Percentiles rank a stretch among this genome's conserved stretches.
phyloP scores from a whole-genome alignment of 2,888 invertebrate genomes.

The Drosophila paramelanica region DNA sequence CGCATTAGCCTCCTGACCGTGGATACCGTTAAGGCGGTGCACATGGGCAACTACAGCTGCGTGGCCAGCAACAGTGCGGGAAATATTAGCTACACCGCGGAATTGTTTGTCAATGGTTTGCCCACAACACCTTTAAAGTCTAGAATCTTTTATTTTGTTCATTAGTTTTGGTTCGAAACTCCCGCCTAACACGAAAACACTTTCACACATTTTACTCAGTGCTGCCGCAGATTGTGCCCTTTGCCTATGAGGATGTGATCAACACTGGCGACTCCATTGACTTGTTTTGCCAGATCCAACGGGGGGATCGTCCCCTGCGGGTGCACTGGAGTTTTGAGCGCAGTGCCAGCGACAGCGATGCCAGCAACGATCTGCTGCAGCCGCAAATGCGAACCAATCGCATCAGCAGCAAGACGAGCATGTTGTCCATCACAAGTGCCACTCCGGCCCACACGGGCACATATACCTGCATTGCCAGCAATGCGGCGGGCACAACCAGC shows the following conservation, averaged over 20 bases:
- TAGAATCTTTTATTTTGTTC: slow-evolving; percentile 24
- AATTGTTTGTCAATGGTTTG: slow-evolving; percentile 88
- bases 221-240: slow-evolving; percentile 91
- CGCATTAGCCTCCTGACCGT: slow-evolving; percentile 89
- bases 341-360: slow-evolving; percentile 60
- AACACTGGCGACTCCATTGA: slow-evolving; percentile 90
- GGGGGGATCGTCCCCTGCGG: slow-evolving; percentile 89
- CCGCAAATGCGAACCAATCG: slow-evolving; percentile 86
- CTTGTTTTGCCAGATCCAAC: slow-evolving; percentile 89
- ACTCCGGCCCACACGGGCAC: slow-evolving; percentile 89
- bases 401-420: slow-evolving; percentile 88
- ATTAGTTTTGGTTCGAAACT: slow-evolving; percentile 26
- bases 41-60: slow-evolving; percentile 90
- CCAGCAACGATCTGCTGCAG: slow-evolving; percentile 62
- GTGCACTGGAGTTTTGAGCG: slow-evolving; percentile 88
- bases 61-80: slow-evolving; percentile 88
- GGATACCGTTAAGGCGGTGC: slow-evolving; percentile 89
- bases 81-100: slow-evolving; percentile 87
- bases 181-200: slow-evolving; percentile 16
- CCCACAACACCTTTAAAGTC: not conserved
- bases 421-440: slow-evolving; percentile 87
- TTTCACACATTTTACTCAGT: slow-evolving; percentile 85
- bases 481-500: slow-evolving; percentile 88
- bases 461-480: slow-evolving; percentile 91
- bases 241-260: slow-evolving; percentile 90